Evolutionary conservation across 2,797 vertebrate species (phyloP), one percentile per base, ranked within the genome.

Genomic region (Zenarchopterus dispar): DNA sequence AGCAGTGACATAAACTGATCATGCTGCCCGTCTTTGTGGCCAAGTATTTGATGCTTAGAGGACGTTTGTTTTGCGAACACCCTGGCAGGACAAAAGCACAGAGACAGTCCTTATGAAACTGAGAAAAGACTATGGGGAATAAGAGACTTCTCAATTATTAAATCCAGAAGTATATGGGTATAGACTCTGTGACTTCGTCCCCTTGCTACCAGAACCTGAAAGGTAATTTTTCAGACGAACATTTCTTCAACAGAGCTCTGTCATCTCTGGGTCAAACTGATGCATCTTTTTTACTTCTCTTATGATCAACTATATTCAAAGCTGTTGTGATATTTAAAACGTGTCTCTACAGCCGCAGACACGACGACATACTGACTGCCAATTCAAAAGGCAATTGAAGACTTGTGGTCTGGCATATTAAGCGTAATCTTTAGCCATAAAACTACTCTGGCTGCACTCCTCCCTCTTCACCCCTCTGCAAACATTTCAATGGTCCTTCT

Each of bases 401-500:
- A 62, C 54, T 58, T 66, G 18, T 60, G 49, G 54, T 21, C 19
- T 4, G 23, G 45, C 22, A 56, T 39, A 49, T 21, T 54, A 15
- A 41, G 51, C 21, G 11, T 47, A 44, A 58, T 47, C 33, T 36
- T 48, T 70, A 52, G 74, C 66, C 33, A 41, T 56, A 41, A 23
- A 44, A 60, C 59, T 33, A 21, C 46, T 73, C 33, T 1, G 47
- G 41, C 54, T 3, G 15, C 31, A 18, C 54, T 65, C 39, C 2
- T 15, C 36, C 65, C 53, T 17, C 31, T 70, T 82, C 67, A 50
- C 56, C 43, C 6, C 15, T 39, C 53, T 22, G 24, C 13, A 22
- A 51, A 45, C 13, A 19, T 58, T 70, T 80, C 59, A 83, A 72
- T 22, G 66, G 68, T 43, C 19, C 60, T 46, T 44, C 49, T 46